A percentile compares a stretch with the other conserved stretches of the same genome.
phyloP scores from a whole-genome alignment of 1,140 invertebrate species.

The Lordiphosa stackelbergi region DNA sequence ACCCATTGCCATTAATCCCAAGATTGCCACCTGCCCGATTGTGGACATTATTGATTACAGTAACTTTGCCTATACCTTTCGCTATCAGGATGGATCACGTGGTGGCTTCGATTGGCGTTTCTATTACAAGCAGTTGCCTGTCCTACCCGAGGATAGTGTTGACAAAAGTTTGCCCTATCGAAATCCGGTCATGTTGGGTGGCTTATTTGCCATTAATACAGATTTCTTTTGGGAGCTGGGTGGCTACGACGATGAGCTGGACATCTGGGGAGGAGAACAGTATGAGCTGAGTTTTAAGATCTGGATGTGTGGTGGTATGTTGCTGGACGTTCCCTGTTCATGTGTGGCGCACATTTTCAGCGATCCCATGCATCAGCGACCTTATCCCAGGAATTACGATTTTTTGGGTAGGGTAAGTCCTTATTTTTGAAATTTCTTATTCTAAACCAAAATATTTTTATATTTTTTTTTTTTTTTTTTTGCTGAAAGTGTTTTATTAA shows the following conservation, averaged over 20 bases:
- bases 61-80: slow-evolving; percentile 86
- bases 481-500: too few relatives aligned
- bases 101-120: slow-evolving; percentile 93
- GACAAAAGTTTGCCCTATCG: slow-evolving; percentile 87
- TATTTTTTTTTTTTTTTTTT: too few relatives aligned
- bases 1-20: slow-evolving; percentile 85
- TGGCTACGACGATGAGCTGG: slow-evolving; percentile 93
- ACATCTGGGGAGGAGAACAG: slow-evolving; percentile 98
- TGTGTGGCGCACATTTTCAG: slow-evolving; percentile 92
- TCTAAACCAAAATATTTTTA: neutral
- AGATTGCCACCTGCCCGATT: slow-evolving; percentile 89
- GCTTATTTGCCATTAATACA: slow-evolving; percentile 92
- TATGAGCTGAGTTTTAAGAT: slow-evolving; percentile 98
- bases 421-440: neutral
- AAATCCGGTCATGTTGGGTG: slow-evolving; percentile 97
- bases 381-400: slow-evolving; percentile 85
- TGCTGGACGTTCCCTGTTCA: slow-evolving; percentile 93
- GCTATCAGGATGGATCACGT: slow-evolving; percentile 86
- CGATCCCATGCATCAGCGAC: slow-evolving; percentile 86
- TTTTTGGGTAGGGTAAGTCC: slow-evolving; percentile 57
- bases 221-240: slow-evolving; percentile 97
- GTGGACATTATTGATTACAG: slow-evolving; percentile 90
- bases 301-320: slow-evolving; percentile 93
- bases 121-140: slow-evolving; percentile 88
- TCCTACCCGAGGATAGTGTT: slow-evolving; percentile 84